Evolutionary conservation across 2,888 invertebrate genomes (phyloP).

Genomic region (Odontocolon sp.): DNA sequence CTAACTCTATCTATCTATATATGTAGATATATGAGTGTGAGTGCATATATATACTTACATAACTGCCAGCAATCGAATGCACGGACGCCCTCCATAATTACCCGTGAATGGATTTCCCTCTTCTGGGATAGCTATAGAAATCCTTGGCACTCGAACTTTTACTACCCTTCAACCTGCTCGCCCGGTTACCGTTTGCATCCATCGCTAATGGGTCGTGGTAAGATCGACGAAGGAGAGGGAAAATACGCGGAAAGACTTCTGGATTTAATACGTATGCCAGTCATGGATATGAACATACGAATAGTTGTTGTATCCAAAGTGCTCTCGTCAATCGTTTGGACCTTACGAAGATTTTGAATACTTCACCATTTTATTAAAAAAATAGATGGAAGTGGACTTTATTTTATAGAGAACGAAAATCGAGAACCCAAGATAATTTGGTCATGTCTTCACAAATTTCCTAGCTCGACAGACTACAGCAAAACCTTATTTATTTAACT

Average conservation of each 20-base stretch:
- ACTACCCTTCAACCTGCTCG: conserved; percentile 30
- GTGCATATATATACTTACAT: neutral
- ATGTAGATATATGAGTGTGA: neutral
- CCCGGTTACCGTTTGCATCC: conserved; percentile 10
- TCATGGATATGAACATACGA: no score
- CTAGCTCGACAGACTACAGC: no score
- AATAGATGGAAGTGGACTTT: no score
- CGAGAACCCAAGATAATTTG: no score
- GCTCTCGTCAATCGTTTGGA: no score
- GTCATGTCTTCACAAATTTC: no score
- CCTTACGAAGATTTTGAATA: no score
- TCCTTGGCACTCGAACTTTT: conserved; percentile 1
- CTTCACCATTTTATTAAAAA: no score
- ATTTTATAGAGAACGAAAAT: no score
- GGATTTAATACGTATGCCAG: no score
- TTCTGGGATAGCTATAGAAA: conserved; percentile 35
- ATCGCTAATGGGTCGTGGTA: conserved; percentile 39
- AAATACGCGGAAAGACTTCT: neutral
- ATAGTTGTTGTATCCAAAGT: no score
- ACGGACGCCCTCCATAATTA: conserved; percentile 45
- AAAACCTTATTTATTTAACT: no score
- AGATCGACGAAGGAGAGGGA: conserved; percentile 16
- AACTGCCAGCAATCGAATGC: conserved; percentile 19
- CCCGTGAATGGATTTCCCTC: conserved; percentile 42
- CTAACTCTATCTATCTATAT: neutral